phyloP scores from a whole-genome alignment of 2,888 invertebrate genomes.

The Spilosoma lubricipeda region DNA sequence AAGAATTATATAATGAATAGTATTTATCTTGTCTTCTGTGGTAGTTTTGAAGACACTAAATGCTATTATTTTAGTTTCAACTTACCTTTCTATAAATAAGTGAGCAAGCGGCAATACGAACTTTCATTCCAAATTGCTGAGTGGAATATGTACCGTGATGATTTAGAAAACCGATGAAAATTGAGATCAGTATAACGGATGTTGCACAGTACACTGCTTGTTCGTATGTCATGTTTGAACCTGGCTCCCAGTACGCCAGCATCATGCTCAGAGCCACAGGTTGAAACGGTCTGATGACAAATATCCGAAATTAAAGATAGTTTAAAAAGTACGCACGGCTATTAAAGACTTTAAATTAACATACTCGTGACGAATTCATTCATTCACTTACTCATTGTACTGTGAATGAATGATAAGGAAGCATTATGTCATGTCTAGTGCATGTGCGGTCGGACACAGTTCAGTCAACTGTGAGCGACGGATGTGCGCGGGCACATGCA shows the following conservation, averaged over 20 bases:
- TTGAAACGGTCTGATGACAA: constrained; percentile 86
- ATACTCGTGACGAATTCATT: no score
- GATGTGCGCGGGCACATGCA: no score
- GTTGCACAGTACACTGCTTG: constrained; percentile 88
- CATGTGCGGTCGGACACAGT: no score
- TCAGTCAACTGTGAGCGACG: no score
- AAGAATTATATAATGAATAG: no score
- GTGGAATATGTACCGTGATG: constrained; percentile 89
- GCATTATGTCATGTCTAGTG: no score
- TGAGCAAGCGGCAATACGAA: constrained; percentile 93
- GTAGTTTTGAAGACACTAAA: background rate
- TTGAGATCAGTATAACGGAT: constrained; percentile 84
- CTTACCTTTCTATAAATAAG: constrained; percentile 94
- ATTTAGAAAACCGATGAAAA: constrained; percentile 86
- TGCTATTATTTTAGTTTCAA: background rate
- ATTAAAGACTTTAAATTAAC: background rate
- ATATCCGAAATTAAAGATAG: background rate
- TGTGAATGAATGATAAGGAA: no score
- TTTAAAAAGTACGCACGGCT: background rate
- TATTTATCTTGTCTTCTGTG: no score
- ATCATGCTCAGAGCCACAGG: constrained; percentile 89
- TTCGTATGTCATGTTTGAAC: constrained; percentile 78
- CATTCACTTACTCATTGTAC: no score
- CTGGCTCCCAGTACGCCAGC: constrained; percentile 88
- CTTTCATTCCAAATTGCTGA: constrained; percentile 92